Conservation (phyloP, 2,888 invertebrate genomes). For the Marasmarcha lunaedactyla region DNA sequence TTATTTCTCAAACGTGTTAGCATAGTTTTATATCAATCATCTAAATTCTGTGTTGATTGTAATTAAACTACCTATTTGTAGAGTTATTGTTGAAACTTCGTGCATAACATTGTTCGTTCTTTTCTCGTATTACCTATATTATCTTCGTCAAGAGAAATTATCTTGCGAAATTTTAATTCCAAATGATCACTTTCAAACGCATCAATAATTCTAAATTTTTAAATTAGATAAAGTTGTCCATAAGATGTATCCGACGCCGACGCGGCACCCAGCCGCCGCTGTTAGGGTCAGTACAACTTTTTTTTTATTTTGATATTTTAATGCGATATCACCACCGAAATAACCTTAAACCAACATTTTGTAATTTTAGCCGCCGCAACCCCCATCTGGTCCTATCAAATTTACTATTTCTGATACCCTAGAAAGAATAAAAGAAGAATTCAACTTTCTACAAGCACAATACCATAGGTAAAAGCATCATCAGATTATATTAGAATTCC, state of each 20-base stretch:
- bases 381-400: constrained; percentile 91
- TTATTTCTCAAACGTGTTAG: no score
- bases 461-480: constrained; percentile 88
- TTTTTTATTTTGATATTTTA: not conserved
- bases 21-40: no score
- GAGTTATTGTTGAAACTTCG: constrained; percentile 61
- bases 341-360: constrained; percentile 4
- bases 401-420: constrained; percentile 93
- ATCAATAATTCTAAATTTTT: no score
- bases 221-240: not conserved
- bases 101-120: constrained; percentile 64
- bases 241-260: constrained; percentile 80
- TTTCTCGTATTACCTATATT: constrained; percentile 47
- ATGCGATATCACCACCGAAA: no score
- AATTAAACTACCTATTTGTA: no score
- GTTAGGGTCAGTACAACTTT: constrained; percentile 70
- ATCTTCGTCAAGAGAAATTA: constrained; percentile 38
- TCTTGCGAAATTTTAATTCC: constrained; percentile 17
- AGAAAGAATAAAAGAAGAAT: constrained; percentile 96
- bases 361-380: constrained; percentile 80
- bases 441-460: constrained; percentile 94
- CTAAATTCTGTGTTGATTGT: no score
- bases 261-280: constrained; percentile 81
- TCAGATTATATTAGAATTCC: constrained; percentile 7
- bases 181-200: no score